These are phyloP conservation scores for Haliclystus octoradiatus DNA, from an alignment of 30 jellyfish, hydroid and myxozoan genomes.

Conservation along the genomic window DNA sequence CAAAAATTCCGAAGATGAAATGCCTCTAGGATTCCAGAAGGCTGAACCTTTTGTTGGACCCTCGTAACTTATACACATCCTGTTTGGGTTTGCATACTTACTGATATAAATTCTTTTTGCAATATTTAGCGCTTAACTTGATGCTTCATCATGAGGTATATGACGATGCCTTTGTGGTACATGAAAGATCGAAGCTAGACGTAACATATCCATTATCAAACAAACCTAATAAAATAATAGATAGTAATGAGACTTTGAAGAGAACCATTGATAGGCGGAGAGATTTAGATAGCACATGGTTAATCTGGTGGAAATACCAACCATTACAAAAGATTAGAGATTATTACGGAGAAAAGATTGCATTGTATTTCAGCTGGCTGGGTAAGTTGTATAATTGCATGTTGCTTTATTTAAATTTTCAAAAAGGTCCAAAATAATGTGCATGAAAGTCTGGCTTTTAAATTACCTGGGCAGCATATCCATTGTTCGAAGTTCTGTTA, in stretches of 20 bases:
- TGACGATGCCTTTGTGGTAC: slow-evolving; percentile 71
- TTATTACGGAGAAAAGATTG: slow-evolving; percentile 86
- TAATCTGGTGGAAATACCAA: slow-evolving; percentile 59
- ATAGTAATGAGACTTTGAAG: background rate
- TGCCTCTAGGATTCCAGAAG: no score
- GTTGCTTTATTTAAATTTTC: background rate
- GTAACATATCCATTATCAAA: slow-evolving; percentile 18
- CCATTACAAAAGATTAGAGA: slow-evolving; percentile 82
- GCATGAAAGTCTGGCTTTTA: background rate
- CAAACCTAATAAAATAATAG: background rate
- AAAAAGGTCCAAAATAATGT: background rate
- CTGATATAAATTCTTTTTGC: no score
- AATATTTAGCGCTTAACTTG: slow-evolving; percentile 41
- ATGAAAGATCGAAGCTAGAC: slow-evolving; percentile 76
- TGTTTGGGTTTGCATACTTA: no score
- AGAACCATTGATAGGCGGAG: slow-evolving; percentile 44
- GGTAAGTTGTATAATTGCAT: slow-evolving; percentile 25
- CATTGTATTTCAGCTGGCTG: slow-evolving; percentile 85
- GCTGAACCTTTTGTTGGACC: no score
- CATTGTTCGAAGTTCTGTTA: no score
- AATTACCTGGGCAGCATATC: no score
- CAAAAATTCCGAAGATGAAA: no score
- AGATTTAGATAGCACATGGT: slow-evolving; percentile 75
- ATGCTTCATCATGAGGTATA: slow-evolving; percentile 65
- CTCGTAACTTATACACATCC: no score